These are phyloP conservation scores for Sciurus vulgaris DNA, from an alignment of 2,797 vertebrate genomes.

Conservation along the genomic window DNA sequence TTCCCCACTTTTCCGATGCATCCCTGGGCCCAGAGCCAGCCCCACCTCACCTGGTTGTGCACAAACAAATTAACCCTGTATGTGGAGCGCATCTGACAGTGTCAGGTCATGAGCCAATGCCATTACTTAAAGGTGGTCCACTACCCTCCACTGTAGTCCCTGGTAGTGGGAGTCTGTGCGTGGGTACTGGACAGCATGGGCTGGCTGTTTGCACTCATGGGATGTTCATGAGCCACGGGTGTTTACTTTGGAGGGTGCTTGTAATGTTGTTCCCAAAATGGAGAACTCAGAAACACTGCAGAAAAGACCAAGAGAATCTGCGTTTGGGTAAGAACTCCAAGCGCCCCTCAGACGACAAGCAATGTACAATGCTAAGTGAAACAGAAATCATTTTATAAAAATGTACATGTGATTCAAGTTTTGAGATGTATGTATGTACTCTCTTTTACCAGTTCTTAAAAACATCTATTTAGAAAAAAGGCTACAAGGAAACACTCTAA, in stretches of 20 bases:
- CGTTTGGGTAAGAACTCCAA: constrained; percentile 15
- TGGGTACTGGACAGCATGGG: neutral
- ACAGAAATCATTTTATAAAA: neutral
- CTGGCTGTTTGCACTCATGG: neutral
- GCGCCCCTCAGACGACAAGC: neutral
- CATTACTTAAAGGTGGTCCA: neutral
- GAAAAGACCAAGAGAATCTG: neutral
- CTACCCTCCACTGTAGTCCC: neutral
- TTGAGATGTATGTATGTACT: neutral
- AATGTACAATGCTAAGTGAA: neutral
- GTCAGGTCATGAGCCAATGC: neutral
- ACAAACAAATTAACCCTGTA: neutral
- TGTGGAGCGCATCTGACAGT: neutral
- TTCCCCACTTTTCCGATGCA: neutral
- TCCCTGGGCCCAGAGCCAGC: neutral
- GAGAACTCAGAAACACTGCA: neutral
- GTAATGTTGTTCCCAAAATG: neutral
- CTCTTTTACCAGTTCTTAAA: neutral
- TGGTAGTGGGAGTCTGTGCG: neutral
- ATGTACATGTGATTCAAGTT: neutral
- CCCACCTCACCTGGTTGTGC: neutral
- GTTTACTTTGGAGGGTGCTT: neutral
- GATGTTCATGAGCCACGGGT: neutral
- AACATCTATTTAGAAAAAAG: neutral
- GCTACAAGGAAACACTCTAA: constrained; percentile 27